phyloP scores from a whole-genome alignment of 2,888 invertebrate genomes.

The Chymomyza amoena region DNA sequence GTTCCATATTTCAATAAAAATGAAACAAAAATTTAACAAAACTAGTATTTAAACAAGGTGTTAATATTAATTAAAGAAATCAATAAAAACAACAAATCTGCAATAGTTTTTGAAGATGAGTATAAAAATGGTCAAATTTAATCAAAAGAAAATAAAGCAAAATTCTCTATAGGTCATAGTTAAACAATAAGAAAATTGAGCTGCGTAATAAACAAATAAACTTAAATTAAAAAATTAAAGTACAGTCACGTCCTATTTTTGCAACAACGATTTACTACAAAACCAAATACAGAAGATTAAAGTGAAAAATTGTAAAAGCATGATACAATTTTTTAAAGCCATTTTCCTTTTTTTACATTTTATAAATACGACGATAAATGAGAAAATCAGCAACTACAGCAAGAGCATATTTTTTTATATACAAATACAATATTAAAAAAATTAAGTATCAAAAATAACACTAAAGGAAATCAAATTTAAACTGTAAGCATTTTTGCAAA shows the following conservation, averaged over 20 bases:
- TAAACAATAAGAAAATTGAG: conserved; percentile 47
- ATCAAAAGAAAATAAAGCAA: conserved; percentile 43
- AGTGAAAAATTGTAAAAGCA: conserved; percentile 25
- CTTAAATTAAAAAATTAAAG: conserved; percentile 46
- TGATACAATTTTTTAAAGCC: conserved; percentile 40
- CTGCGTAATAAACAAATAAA: conserved; percentile 22
- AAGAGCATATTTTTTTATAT: conserved; percentile 65
- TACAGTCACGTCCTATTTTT: conserved; percentile 79
- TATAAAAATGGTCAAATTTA: conserved; percentile 58
- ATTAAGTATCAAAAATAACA: conserved; percentile 5
- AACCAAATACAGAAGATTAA: conserved; percentile 23
- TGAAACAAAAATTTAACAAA: conserved; percentile 32
- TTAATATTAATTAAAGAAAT: conserved; percentile 46
- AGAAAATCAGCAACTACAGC: conserved; percentile 46
- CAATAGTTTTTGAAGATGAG: conserved; percentile 1
- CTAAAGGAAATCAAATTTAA: conserved; percentile 46
- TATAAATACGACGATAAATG: conserved; percentile 42
- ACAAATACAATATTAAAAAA: conserved; percentile 35
- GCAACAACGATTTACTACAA: conserved; percentile 78
- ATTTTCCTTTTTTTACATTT: conserved; percentile 74
- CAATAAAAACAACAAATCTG: conserved; percentile 16
- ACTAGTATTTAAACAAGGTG: conserved; percentile 31
- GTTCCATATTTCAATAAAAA: conserved; percentile 73
- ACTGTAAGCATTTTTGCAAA: conserved; percentile 62
- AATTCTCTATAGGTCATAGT: conserved; percentile 55